These are phyloP conservation scores for Empidonax traillii DNA, from an alignment of 2,113 vertebrate genomes.

Conservation along the genomic window DNA sequence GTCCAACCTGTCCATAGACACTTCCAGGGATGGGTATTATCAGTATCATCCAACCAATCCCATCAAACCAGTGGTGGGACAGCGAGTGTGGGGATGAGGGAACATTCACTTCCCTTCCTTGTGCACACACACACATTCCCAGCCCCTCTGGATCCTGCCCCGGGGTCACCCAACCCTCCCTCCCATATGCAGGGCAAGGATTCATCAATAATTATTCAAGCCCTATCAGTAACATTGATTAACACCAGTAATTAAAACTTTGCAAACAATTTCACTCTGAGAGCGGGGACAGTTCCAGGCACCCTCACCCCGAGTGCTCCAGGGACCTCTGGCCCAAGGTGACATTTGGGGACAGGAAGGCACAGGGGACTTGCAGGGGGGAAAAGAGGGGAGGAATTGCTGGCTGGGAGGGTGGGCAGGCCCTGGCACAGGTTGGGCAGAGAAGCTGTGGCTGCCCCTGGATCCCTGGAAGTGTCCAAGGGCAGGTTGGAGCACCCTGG, in stretches of 20 bases:
- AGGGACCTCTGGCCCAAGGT: not conserved
- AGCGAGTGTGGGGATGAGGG: not conserved
- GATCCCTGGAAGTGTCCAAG: not conserved
- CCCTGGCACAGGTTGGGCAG: not conserved
- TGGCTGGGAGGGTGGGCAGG: rapidly evolving
- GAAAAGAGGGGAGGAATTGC: not conserved
- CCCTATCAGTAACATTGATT: not conserved
- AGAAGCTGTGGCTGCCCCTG: not conserved
- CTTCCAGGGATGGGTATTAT: not conserved
- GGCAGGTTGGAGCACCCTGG: not conserved
- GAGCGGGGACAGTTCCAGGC: not conserved
- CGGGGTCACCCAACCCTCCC: not conserved
- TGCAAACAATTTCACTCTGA: not conserved
- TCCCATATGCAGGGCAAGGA: not conserved
- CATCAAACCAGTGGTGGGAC: not conserved
- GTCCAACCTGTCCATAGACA: not conserved
- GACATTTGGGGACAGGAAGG: not conserved
- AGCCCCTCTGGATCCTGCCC: too few relatives aligned
- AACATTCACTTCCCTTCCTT: not conserved
- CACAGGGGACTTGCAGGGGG: not conserved
- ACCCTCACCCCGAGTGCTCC: rapidly evolving
- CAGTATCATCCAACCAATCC: not conserved
- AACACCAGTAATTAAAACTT: not conserved
- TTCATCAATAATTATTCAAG: not conserved
- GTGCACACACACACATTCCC: not conserved